Percentiles rank a stretch among this genome's conserved stretches.
Evolutionary conservation across 92 coral and sea anemone genomes (phyloP).

Genomic region (Meandrina meandrites): DNA sequence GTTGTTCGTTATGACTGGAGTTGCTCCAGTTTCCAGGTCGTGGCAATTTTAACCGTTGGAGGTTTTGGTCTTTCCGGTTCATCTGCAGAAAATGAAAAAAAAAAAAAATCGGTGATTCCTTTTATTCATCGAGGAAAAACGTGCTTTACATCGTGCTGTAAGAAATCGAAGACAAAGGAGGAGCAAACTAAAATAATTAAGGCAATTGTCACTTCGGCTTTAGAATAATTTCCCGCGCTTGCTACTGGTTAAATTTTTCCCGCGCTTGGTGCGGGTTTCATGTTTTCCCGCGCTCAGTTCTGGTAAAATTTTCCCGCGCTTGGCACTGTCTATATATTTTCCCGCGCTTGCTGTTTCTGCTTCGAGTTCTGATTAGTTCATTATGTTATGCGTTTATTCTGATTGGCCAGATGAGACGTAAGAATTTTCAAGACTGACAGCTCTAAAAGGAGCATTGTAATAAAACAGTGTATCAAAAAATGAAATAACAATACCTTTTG

Average conservation of each 20-base stretch:
- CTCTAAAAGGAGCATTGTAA: not conserved
- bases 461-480: not conserved
- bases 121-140: not conserved
- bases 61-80: slow-evolving; percentile 60
- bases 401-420: not conserved
- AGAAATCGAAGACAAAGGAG: not conserved
- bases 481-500: slow-evolving; percentile 3
- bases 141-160: too few relatives aligned
- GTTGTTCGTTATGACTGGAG: slow-evolving; percentile 42
- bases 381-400: not conserved
- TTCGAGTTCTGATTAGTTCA: not conserved
- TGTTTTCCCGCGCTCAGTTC: not conserved
- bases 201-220: not conserved
- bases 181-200: not conserved
- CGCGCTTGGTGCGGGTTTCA: not conserved
- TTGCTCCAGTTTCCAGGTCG: slow-evolving; percentile 89
- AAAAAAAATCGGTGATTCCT: not conserved
- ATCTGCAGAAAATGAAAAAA: slow-evolving; percentile 46
- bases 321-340: not conserved
- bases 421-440: not conserved
- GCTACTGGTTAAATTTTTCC: not conserved
- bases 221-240: not conserved
- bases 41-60: slow-evolving; percentile 70
- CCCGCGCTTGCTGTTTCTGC: not conserved
- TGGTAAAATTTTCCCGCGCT: not conserved